These are phyloP conservation scores for Paracyclopina nana DNA, from an alignment of 1,140 invertebrate genomes.

Conservation along the genomic window DNA sequence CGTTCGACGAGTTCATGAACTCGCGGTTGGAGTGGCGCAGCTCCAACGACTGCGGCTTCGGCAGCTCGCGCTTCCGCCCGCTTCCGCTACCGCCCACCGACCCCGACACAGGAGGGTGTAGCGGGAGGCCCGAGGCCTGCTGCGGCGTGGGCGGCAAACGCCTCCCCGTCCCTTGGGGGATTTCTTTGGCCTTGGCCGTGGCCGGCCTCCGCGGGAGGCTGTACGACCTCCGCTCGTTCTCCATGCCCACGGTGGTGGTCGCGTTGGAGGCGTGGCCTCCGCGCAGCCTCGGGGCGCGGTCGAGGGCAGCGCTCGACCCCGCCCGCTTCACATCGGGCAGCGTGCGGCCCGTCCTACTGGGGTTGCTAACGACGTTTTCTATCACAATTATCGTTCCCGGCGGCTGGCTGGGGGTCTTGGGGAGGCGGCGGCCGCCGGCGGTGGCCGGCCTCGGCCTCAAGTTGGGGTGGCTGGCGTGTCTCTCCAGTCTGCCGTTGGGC, in stretches of 20 bases:
- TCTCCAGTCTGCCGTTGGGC: conserved; percentile 9
- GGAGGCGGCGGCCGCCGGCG: neutral
- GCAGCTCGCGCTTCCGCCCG: conserved; percentile 11
- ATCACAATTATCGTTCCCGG: conserved; percentile 12
- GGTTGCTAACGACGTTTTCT: conserved; percentile 5
- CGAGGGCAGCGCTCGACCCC: too few species aligned
- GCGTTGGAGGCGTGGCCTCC: neutral
- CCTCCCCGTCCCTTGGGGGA: neutral
- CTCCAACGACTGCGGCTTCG: conserved; percentile 8
- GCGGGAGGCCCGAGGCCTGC: neutral
- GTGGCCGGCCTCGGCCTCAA: conserved; percentile 5
- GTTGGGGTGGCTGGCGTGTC: conserved; percentile 15
- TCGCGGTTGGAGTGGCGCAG: neutral
- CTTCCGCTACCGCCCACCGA: too few species aligned
- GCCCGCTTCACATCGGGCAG: neutral
- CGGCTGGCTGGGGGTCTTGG: conserved; percentile 8
- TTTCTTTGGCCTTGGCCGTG: neutral
- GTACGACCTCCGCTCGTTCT: neutral
- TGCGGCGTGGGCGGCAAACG: conserved; percentile 9
- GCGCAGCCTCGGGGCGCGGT: neutral
- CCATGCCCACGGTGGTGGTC: neutral
- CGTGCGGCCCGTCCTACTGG: neutral
- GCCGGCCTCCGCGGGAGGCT: neutral
- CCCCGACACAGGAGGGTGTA: conserved; percentile 1
- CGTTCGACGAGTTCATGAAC: neutral